A percentile compares a stretch with the other conserved stretches of the same genome.
These are phyloP conservation scores for Rotaria sp. DNA, from an alignment of 2,888 invertebrate species.

Conservation along the genomic window DNA sequence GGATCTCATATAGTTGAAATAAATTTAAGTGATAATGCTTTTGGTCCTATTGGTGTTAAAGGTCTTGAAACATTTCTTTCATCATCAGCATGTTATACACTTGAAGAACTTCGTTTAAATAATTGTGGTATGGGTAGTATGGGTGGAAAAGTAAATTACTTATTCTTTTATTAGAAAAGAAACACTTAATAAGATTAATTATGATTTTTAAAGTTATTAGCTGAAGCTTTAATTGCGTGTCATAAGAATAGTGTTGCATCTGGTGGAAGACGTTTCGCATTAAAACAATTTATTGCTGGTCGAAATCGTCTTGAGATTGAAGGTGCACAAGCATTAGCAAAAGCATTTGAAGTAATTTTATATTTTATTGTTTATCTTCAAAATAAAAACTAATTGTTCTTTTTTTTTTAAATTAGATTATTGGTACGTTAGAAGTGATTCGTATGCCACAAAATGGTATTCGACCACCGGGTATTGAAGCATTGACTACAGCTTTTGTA, in stretches of 20 bases:
- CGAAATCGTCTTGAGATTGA: constrained; percentile 87
- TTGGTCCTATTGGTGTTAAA: constrained; percentile 72
- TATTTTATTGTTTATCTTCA: too few species aligned
- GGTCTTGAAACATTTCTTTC: constrained; percentile 76
- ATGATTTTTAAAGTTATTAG: constrained; percentile 56
- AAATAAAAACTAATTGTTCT: too few species aligned
- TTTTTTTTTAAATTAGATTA: constrained; percentile 52
- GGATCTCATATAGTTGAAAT: constrained; percentile 72
- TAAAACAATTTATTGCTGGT: constrained; percentile 81
- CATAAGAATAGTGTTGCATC: constrained; percentile 57
- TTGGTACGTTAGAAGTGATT: constrained; percentile 78
- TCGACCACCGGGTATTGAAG: constrained; percentile 73
- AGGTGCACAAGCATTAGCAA: constrained; percentile 75
- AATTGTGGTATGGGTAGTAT: constrained; percentile 89
- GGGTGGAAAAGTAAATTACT: constrained; percentile 57
- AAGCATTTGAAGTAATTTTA: constrained; percentile 62
- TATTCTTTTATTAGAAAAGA: background rate
- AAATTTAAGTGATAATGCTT: constrained; percentile 90
- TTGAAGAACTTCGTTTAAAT: constrained; percentile 75
- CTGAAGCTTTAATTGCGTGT: constrained; percentile 55
- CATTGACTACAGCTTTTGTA: constrained; percentile 70
- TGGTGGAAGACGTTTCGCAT: constrained; percentile 51
- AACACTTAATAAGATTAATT: background rate
- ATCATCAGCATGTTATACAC: constrained; percentile 73
- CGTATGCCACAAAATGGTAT: constrained; percentile 95